Conservation (phyloP, 2,113 vertebrate genomes). For the Anhinga rufa region DNA sequence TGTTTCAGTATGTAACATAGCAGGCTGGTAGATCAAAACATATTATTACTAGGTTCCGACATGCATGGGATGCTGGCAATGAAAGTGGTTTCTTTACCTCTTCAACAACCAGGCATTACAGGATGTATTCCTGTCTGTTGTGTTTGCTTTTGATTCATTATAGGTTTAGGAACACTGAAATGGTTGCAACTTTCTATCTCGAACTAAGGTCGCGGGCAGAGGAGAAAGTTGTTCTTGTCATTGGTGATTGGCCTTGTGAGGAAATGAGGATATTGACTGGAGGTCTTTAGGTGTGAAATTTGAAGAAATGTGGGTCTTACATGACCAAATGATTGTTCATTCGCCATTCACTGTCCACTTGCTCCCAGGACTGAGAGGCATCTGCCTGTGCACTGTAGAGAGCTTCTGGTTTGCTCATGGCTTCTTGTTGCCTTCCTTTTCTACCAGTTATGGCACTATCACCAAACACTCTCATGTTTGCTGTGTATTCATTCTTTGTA, state of each 20-base stretch:
- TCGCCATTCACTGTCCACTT: not conserved
- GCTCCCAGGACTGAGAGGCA: not conserved
- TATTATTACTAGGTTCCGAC: conserved; percentile 19
- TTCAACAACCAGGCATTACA: not conserved
- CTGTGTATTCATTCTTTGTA: not conserved
- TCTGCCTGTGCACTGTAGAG: not conserved
- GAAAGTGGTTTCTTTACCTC: conserved; percentile 14
- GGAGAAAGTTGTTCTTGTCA: not conserved
- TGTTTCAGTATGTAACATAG: conserved; percentile 44
- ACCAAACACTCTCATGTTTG: not conserved
- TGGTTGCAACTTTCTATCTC: not conserved
- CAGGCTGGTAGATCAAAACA: conserved; percentile 9
- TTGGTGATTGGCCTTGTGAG: not conserved
- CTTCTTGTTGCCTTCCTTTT: not conserved
- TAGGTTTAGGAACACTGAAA: not conserved
- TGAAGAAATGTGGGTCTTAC: not conserved
- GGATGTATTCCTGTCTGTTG: not conserved
- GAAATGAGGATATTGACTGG: not conserved
- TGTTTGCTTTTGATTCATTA: conserved; percentile 9
- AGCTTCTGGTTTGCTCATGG: not conserved
- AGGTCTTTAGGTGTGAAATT: not conserved
- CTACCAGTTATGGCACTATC: not conserved
- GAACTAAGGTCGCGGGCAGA: not conserved
- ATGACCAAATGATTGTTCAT: not conserved
- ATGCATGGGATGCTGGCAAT: conserved; percentile 29